Evolutionary conservation across 2,888 invertebrate species (phyloP), one percentile per base, ranked within the genome.

Genomic region (Caenorhabditis sp.): DNA sequence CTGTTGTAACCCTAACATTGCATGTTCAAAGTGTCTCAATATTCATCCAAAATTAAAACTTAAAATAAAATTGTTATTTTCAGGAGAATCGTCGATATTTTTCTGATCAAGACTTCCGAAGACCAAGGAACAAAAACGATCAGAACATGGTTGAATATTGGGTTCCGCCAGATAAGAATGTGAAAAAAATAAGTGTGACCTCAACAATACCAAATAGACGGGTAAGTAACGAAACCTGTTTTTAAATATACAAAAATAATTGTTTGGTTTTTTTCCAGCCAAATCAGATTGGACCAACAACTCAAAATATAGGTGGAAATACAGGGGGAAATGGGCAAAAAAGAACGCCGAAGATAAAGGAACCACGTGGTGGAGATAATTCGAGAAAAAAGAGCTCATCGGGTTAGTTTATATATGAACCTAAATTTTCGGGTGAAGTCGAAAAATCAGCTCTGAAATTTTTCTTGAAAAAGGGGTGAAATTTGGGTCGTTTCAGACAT

Each of bases 301-400:
- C 59, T 38, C 56, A 25, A 56, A 17, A 56, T 26, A 4, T 17
- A 26, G 8, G 25, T 26, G n/a, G 23, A 59, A 52, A 17, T 61
- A 49, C 10, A n/a, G n/a, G 23, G 1, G 59, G 59, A 31, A 59
- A 20, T 38, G 59, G 59, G 2, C 57, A 10, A 23, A 36, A 14
- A 67, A 78, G 73, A 66, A 68, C 70, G 21, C 76, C 76, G 26
- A 78, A 76, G 68, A 70, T 73, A 8, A 76, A 76, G 59, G 78
- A 78, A 65, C 76, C 71, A 27, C 61, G 62, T 12, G 64, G 58
- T 4, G 66, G 63, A 56, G 60, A 67, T 8, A 52, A 23, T 38
- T 62, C 59, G 21, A 77, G 71, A 52, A 70, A 72, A 36, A 72
- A 74, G 56, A 71, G 71, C 56, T 71, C 71, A 43, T 63, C 67